Conservation (phyloP, 2,113 vertebrate species). For the Boulengeromyrus knoepffleri region DNA sequence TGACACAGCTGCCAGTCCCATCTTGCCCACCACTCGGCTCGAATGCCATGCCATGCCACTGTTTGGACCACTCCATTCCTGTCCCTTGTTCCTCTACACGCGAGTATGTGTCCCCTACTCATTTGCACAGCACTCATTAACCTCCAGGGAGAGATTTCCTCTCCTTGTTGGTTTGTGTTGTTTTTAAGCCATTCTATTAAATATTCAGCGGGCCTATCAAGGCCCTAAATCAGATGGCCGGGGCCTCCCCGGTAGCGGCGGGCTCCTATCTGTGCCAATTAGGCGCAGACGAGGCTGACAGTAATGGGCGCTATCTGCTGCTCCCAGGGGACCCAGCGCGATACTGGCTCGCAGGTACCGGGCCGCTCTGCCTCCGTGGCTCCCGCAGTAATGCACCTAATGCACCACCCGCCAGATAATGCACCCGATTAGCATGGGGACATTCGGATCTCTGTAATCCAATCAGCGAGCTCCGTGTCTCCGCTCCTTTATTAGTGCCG, state of each 20-base stretch:
- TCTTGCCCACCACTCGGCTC: neutral
- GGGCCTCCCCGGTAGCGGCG: conserved; percentile 46
- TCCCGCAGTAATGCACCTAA: conserved; percentile 23
- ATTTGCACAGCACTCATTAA: neutral
- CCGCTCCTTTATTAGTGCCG: conserved; percentile 1
- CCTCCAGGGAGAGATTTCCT: conserved; percentile 39
- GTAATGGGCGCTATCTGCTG: conserved; percentile 62
- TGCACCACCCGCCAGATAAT: conserved; percentile 21
- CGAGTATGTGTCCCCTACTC: neutral
- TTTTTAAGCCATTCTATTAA: conserved; percentile 53
- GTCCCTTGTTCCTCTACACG: neutral
- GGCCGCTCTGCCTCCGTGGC: neutral
- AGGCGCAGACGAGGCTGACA: conserved; percentile 60
- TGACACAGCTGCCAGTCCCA: neutral
- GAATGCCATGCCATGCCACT: neutral
- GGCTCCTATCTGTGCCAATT: conserved; percentile 60
- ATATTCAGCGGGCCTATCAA: conserved; percentile 61
- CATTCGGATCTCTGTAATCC: conserved; percentile 21
- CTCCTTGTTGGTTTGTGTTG: conserved; percentile 25
- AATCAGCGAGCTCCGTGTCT: conserved; percentile 11
- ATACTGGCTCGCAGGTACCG: conserved; percentile 3
- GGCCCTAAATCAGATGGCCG: conserved; percentile 55
- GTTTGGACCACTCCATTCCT: neutral
- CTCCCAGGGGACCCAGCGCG: conserved; percentile 29
- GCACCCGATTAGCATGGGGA: conserved; percentile 18